These are phyloP conservation scores for Ophion ellenae DNA, from an alignment of 2,888 invertebrate genomes.

Conservation along the genomic window DNA sequence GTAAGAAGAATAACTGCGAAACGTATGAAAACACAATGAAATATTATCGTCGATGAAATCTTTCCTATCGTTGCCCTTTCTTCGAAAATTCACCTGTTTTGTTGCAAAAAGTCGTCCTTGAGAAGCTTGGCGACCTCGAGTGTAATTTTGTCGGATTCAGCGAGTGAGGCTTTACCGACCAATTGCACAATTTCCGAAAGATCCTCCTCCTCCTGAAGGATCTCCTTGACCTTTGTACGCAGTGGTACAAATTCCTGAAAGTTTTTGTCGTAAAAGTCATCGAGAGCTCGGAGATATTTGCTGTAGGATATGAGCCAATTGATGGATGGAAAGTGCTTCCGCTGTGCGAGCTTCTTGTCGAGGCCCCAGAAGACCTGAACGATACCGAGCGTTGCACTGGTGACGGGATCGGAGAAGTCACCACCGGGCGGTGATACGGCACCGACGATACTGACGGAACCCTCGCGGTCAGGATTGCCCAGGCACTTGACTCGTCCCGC, in stretches of 20 bases:
- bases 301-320: constrained; percentile 99
- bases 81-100: constrained; percentile 91
- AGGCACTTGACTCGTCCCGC: constrained; percentile 98
- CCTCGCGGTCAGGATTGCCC: constrained; percentile 99
- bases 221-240: constrained; percentile 97
- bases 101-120: constrained; percentile 99
- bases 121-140: constrained; percentile 98
- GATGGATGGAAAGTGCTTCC: constrained; percentile 99
- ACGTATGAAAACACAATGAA: constrained; percentile 18
- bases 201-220: constrained; percentile 99
- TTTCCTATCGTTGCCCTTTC: neutral
- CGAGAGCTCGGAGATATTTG: constrained; percentile 99
- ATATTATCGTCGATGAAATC: constrained; percentile 4
- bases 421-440: constrained; percentile 99
- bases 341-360: constrained; percentile 99
- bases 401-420: constrained; percentile 99
- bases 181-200: constrained; percentile 99
- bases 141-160: constrained; percentile 99
- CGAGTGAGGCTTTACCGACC: constrained; percentile 99
- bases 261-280: constrained; percentile 99
- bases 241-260: constrained; percentile 98
- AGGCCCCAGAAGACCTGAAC: constrained; percentile 99
- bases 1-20: constrained; percentile 91
- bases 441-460: constrained; percentile 99
- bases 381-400: constrained; percentile 99